Conservation (phyloP, 2,113 vertebrate genomes). For the Oncorhynchus gorbuscha region DNA sequence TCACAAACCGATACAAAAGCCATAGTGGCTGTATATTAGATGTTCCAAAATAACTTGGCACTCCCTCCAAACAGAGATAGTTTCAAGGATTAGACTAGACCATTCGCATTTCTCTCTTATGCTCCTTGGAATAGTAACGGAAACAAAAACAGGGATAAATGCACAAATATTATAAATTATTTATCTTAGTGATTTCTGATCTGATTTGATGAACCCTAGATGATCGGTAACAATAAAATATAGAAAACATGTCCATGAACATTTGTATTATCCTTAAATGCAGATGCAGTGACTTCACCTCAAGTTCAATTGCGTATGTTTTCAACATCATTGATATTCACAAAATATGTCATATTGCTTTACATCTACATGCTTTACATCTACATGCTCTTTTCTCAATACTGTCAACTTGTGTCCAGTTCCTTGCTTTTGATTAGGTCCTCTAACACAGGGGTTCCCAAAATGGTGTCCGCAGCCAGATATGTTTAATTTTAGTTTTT, state of each 20-base stretch:
- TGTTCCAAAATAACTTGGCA: conserved; percentile 46
- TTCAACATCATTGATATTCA: background rate
- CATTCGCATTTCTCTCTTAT: background rate
- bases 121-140: background rate
- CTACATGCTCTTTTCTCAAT: background rate
- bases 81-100: background rate
- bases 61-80: conserved; percentile 1
- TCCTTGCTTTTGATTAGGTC: no score
- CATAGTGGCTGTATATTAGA: conserved; percentile 50
- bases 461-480: no score
- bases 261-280: background rate
- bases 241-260: background rate
- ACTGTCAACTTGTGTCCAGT: no score
- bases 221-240: background rate
- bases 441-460: no score
- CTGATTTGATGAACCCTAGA: background rate
- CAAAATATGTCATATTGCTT: background rate
- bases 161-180: background rate
- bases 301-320: background rate
- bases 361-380: background rate
- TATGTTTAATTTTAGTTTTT: no score
- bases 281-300: background rate
- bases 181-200: background rate
- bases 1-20: conserved; percentile 43
- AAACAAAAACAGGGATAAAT: background rate